These are phyloP conservation scores for Rotaria macrura DNA, from an alignment of 2,888 invertebrate species.

Conservation along the genomic window DNA sequence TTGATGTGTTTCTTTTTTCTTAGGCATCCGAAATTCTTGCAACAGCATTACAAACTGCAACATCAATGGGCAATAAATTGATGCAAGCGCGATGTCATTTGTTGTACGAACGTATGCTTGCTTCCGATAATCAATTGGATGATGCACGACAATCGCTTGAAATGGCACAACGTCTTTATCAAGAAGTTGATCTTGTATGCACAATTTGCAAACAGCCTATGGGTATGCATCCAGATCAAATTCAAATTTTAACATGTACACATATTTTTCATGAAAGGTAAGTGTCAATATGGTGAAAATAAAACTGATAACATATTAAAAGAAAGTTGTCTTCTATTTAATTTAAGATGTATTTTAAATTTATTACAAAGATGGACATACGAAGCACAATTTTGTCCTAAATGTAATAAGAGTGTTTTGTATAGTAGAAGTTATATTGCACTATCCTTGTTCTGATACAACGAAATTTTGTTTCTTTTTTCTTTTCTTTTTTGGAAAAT, in stretches of 20 bases:
- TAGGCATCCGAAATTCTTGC: not conserved
- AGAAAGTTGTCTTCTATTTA: not conserved
- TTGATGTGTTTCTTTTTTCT: not conserved
- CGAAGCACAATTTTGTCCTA: not conserved
- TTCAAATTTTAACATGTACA: constrained; percentile 75
- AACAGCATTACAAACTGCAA: not conserved
- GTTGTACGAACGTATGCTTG: not conserved
- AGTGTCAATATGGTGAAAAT: not conserved
- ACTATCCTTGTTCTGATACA: not conserved
- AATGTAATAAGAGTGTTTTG: not conserved
- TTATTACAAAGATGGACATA: not conserved
- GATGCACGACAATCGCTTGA: not conserved
- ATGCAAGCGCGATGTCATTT: constrained; percentile 17
- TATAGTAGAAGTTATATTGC: constrained; percentile 13
- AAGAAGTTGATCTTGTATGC: constrained; percentile 67
- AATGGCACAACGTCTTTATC: constrained; percentile 53
- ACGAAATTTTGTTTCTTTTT: not conserved
- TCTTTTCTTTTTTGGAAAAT: not conserved
- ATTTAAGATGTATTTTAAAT: not conserved
- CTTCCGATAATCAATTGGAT: not conserved
- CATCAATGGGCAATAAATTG: not conserved
- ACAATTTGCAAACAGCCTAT: constrained; percentile 67
- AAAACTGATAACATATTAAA: not conserved
- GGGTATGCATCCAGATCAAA: constrained; percentile 60
- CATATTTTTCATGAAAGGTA: constrained; percentile 64